Conservation (phyloP, 2,888 invertebrate genomes). For the Troides helena region DNA sequence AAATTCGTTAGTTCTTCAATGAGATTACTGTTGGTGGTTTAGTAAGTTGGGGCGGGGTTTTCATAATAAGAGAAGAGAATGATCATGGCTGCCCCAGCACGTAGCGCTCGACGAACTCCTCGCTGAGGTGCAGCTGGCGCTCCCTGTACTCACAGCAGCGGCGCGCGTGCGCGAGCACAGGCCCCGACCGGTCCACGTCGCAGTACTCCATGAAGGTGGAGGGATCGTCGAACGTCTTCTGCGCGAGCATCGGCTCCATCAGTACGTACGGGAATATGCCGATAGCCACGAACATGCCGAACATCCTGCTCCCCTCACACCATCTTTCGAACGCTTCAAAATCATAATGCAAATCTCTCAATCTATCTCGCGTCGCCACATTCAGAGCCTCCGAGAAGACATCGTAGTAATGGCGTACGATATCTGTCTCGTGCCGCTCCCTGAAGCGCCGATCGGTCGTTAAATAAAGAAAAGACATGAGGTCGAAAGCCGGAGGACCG, state of each 20-base stretch:
- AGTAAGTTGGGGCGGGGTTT: too few species aligned
- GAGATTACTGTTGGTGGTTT: too few species aligned
- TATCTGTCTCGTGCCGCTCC: conserved; percentile 44
- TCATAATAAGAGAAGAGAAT: too few species aligned
- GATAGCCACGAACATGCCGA: conserved; percentile 34
- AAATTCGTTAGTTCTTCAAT: too few species aligned
- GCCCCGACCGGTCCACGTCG: conserved; percentile 39
- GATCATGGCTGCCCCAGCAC: conserved; percentile 29
- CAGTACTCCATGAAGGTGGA: conserved; percentile 36
- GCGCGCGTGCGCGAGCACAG: conserved; percentile 41
- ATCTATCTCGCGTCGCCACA: conserved; percentile 41
- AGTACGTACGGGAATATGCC: conserved; percentile 44
- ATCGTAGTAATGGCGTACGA: conserved; percentile 51
- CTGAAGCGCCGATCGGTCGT: conserved; percentile 55
- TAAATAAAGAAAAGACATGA: conserved; percentile 54
- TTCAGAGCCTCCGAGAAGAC: conserved; percentile 46
- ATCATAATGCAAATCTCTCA: conserved; percentile 40
- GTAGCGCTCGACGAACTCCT: conserved; percentile 58
- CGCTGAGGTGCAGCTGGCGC: conserved; percentile 48
- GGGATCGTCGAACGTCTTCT: conserved; percentile 41
- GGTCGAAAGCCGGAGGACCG: conserved; percentile 64
- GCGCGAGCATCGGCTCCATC: conserved; percentile 43
- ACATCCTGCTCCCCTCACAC: conserved; percentile 37
- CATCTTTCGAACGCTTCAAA: conserved; percentile 32
- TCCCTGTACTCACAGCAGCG: conserved; percentile 39